A percentile compares a stretch with the other conserved stretches of the same genome.
Conservation (phyloP, 1,140 invertebrate genomes). For the Stegodyphus dumicola region DNA sequence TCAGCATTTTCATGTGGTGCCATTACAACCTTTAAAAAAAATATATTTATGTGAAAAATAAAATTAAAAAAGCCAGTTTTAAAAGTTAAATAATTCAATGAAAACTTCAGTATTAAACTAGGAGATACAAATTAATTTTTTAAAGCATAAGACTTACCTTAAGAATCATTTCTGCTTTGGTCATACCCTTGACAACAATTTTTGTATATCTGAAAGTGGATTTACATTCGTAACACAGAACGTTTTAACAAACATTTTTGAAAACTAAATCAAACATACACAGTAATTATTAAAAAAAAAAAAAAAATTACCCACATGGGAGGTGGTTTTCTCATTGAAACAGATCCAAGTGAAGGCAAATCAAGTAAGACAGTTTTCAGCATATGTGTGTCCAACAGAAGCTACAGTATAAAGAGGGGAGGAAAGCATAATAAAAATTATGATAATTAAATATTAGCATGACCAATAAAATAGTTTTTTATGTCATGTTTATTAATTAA, state of each 20-base stretch:
- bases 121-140: neutral
- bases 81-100: neutral
- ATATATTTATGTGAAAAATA: too few species aligned
- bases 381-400: constrained; percentile 97
- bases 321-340: constrained; percentile 86
- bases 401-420: constrained; percentile 63
- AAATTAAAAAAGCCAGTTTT: neutral
- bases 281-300: constrained; percentile 59
- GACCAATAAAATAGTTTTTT: neutral
- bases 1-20: constrained; percentile 81
- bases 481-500: too few species aligned
- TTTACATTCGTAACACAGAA: neutral
- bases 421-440: neutral
- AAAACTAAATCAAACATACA: neutral
- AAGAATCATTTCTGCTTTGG: constrained; percentile 97
- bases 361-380: constrained; percentile 96
- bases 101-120: neutral
- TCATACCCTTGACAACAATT: constrained; percentile 97
- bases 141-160: constrained; percentile 75
- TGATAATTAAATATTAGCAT: neutral
- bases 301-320: constrained; percentile 77
- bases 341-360: constrained; percentile 91
- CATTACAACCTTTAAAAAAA: constrained; percentile 79
- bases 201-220: constrained; percentile 74
- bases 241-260: neutral